Evolutionary conservation across 2,888 invertebrate species (phyloP).

Genomic region (Drosophila nr. perissopoda): DNA sequence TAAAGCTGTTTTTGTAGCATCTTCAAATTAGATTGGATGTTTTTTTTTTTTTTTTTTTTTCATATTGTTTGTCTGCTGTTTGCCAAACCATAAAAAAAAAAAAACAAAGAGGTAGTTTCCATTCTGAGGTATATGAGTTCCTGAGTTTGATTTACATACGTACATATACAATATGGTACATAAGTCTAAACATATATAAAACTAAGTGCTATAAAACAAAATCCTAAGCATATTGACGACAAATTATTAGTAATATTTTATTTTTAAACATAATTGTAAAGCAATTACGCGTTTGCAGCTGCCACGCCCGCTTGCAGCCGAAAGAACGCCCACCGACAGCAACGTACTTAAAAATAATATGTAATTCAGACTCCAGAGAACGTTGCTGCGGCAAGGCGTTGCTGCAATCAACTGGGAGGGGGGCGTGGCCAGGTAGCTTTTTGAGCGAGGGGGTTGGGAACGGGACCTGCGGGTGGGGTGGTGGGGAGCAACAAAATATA

Average conservation of each 20-base stretch:
- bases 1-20: conserved; percentile 69
- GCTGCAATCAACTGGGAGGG: conserved; percentile 1
- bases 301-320: conserved; percentile 36
- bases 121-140: conserved; percentile 85
- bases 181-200: conserved; percentile 47
- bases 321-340: conserved; percentile 15
- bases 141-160: conserved; percentile 79
- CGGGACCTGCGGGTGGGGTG: neutral
- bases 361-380: conserved; percentile 85
- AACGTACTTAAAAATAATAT: conserved; percentile 84
- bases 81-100: conserved; percentile 52
- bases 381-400: conserved; percentile 43
- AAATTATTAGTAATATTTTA: conserved; percentile 19
- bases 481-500: conserved; percentile 1
- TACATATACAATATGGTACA: conserved; percentile 23
- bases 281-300: conserved; percentile 7
- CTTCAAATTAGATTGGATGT: conserved; percentile 58
- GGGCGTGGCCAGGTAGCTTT: conserved; percentile 18
- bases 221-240: conserved; percentile 24
- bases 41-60: conserved; percentile 2
- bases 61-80: conserved; percentile 21
- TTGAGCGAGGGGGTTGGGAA: conserved; percentile 9
- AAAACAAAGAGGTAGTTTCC: conserved; percentile 73
- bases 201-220: conserved; percentile 45
- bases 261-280: conserved; percentile 21